phyloP scores from a whole-genome alignment of 2,797 vertebrate species.

The Phyllotis vaccarum region DNA sequence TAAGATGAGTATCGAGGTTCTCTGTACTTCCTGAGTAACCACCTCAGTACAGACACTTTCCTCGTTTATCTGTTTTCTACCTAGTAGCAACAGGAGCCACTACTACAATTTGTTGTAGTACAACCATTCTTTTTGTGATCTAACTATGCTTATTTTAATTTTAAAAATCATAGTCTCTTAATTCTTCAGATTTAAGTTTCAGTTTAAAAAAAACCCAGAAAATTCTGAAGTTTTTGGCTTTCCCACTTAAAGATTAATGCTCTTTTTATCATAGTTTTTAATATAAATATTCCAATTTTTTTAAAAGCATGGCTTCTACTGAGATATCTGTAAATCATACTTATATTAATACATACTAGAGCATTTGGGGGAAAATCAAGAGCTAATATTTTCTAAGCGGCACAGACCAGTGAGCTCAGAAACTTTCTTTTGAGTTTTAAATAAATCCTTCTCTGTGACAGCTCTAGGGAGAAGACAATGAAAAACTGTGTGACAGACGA shows the following conservation, averaged over 20 bases:
- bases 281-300: conserved; percentile 36
- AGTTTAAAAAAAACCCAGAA: conserved; percentile 46
- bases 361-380: background rate
- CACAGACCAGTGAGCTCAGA: conserved; percentile 55
- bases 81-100: conserved; percentile 28
- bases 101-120: conserved; percentile 53
- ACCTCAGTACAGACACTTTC: conserved; percentile 28
- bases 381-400: conserved; percentile 67
- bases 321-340: conserved; percentile 51
- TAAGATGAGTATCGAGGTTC: conserved; percentile 26
- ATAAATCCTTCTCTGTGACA: conserved; percentile 60
- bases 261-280: conserved; percentile 36
- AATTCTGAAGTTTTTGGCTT: conserved; percentile 56
- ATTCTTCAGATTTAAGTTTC: conserved; percentile 54
- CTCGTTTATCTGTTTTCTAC: conserved; percentile 62
- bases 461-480: conserved; percentile 78
- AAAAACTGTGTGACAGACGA: conserved; percentile 77
- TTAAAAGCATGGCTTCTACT: background rate
- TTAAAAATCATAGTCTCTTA: conserved; percentile 46
- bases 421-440: conserved; percentile 54
- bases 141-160: conserved; percentile 45
- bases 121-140: background rate
- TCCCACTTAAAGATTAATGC: conserved; percentile 35
- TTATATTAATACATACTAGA: conserved; percentile 40
- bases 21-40: conserved; percentile 24